Evolutionary conservation across 2,888 invertebrate genomes (phyloP), one percentile per base, ranked within the genome.

Genomic region (Leptopterna dolabrata): DNA sequence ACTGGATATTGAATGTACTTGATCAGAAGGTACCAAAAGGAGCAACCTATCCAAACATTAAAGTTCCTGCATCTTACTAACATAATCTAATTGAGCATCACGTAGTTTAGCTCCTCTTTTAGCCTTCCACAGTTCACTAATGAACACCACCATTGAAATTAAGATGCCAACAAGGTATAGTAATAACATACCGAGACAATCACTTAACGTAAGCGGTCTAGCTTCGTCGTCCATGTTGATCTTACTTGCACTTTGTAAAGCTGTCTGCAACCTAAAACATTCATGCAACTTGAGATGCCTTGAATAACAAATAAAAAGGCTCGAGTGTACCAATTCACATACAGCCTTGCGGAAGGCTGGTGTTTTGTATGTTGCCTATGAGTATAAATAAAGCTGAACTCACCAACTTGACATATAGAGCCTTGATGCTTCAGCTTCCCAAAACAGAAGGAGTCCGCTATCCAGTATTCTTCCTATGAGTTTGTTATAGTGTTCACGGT

Each of bases 391-490:
- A 7, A 36, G 36, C 36, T 7, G 7, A 2, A 36, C 36, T 36
- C 87, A 89, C 89, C 63, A 86, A 2, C 86, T 81, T 63, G 81
- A 80, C 27, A 89, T 73, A 81, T 88, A 89, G 27, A 78, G 41
- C 19, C 89, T 87, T 16, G 88, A 87, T 30, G 94, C 94, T 92
- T 93, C 93, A 89, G 93, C 94, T 91, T 95, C 95, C 94, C 95
- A 95, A 89, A 93, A 93, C 43, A 93, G 92, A 89, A 94, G 91
- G 27, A 95, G 92, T 11, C 95, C 95, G 11, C 94, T 93, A 88
- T 95, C 94, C 88, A 94, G 94, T 88, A 94, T 92, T 87, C 93
- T 92, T 14, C 94, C 93, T 24, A 95, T 91, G 11, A 95, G 91
- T 13, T 92, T 91, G 90, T 93, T 94, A 11, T 95, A 87, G 71